A percentile compares a stretch with the other conserved stretches of the same genome.
Conservation (phyloP, 2,888 invertebrate genomes). For the Drosophila mayaguana region DNA sequence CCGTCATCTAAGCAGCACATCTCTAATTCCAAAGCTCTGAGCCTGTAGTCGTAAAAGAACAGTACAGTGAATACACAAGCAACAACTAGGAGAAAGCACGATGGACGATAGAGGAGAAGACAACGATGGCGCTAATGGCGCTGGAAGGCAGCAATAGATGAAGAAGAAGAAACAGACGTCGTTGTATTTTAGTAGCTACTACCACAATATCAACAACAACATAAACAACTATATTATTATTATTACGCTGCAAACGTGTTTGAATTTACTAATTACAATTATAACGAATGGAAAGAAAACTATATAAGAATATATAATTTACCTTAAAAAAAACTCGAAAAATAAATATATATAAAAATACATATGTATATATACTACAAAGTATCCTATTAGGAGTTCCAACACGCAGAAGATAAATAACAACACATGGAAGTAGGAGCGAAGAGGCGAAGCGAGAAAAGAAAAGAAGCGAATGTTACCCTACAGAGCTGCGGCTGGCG, state of each 20-base stretch:
- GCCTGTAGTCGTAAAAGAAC: conserved; percentile 60
- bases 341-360: not conserved
- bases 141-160: conserved; percentile 37
- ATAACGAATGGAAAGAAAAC: conserved; percentile 68
- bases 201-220: conserved; percentile 61
- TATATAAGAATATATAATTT: conserved; percentile 65
- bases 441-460: conserved; percentile 30
- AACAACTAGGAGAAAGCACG: conserved; percentile 51
- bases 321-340: conserved; percentile 59
- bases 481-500: conserved; percentile 71
- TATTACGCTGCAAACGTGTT: conserved; percentile 77
- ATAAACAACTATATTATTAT: conserved; percentile 61
- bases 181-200: conserved; percentile 59
- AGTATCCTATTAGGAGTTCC: conserved; percentile 75
- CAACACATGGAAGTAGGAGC: conserved; percentile 51
- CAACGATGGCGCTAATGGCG: conserved; percentile 49
- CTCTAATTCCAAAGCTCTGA: conserved; percentile 80
- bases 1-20: conserved; percentile 70
- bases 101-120: conserved; percentile 33
- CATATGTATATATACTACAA: conserved; percentile 39
- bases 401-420: conserved; percentile 64
- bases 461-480: conserved; percentile 43
- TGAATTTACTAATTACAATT: conserved; percentile 80
- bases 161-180: conserved; percentile 42
- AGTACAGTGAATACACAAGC: conserved; percentile 15